Base-by-base conservation (phyloP, 2,797 vertebrate species). In the Hydrophis major region DNA sequence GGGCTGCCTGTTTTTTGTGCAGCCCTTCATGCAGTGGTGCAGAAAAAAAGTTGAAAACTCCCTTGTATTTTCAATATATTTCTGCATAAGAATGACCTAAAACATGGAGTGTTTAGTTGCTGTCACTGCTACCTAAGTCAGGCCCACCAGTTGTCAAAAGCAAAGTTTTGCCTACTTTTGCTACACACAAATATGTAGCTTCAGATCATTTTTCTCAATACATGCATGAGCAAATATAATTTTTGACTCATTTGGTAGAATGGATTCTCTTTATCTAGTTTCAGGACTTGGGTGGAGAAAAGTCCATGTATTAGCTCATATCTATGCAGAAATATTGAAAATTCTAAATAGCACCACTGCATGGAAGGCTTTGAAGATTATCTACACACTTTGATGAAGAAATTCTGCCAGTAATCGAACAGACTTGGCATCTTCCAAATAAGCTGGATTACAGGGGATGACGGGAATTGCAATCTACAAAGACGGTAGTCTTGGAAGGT, bases 291-390 rank as follows among this genome's bases (percentile, higher is more conserved):
- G 18, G 74, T 42, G 37, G 20, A 78, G 74, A 78, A 42, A 42
- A 22, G 18, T 8, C 22, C 18, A 22, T 4, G 3, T 78, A 22
- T 42, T 42, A 78, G 32, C 16, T 78, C 32, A 22, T 78, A 42
- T 42, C 16, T 78, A 42, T 37, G 69, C 69, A 78, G 32, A 78
- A 20, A 42, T 42, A 78, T 42, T 78, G 69, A 78, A 78, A 37
- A 42, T 78, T 42, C 32, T 42, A 42, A 78, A 78, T 0, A 8
- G 69, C 32, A 78, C 7, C 69, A 78, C 32, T 42, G 7, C 22
- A 42, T 22, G 18, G 18, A 74, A 78, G 88, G 20, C 37, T 92
- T 91, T 91, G 91, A 94, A 94, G 93, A 55, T 66, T 1, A 90
- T 14, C 87, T 55, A 88, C 91, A 22, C 90, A 0, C 55, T 1